Evolutionary conservation across 2,797 vertebrate genomes (phyloP).

Genomic region (Sphenopsis melanotis): DNA sequence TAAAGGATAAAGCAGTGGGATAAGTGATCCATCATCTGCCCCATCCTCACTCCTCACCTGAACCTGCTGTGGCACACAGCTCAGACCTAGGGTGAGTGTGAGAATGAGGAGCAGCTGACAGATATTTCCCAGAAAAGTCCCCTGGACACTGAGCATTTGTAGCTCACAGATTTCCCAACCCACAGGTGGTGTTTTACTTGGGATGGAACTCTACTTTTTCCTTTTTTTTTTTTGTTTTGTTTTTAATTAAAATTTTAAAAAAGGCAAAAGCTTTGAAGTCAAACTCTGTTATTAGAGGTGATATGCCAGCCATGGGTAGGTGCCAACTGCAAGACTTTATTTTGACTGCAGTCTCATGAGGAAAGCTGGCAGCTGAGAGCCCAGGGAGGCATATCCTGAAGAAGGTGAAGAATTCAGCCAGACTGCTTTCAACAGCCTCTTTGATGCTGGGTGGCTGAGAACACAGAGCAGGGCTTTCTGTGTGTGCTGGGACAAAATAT

Average conservation of each 20-base stretch:
- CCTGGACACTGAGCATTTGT: not conserved
- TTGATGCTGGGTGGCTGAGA: conserved; percentile 41
- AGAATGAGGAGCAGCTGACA: not conserved
- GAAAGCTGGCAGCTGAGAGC: conserved; percentile 37
- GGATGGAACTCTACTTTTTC: not conserved
- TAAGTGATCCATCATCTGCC: not conserved
- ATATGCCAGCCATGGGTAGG: not conserved
- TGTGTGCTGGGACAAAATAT: not conserved
- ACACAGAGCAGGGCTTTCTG: not conserved
- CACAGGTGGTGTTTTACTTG: not conserved
- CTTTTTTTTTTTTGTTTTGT: too few relatives aligned
- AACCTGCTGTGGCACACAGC: not conserved
- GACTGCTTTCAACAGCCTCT: conserved; percentile 27
- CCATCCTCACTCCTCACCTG: not conserved
- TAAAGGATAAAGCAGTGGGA: not conserved
- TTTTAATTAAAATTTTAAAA: not conserved
- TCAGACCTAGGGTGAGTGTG: not conserved
- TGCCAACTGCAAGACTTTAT: conserved; percentile 20
- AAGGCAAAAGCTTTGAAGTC: not conserved
- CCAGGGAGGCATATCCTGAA: not conserved
- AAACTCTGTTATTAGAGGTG: conserved; percentile 17
- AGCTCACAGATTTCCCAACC: not conserved
- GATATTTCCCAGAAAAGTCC: not conserved
- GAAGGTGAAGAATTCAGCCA: conserved; percentile 20
- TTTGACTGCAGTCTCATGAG: conserved; percentile 34